Conservation (phyloP, 2,113 vertebrate species). For the Planiliza haematocheilus region DNA sequence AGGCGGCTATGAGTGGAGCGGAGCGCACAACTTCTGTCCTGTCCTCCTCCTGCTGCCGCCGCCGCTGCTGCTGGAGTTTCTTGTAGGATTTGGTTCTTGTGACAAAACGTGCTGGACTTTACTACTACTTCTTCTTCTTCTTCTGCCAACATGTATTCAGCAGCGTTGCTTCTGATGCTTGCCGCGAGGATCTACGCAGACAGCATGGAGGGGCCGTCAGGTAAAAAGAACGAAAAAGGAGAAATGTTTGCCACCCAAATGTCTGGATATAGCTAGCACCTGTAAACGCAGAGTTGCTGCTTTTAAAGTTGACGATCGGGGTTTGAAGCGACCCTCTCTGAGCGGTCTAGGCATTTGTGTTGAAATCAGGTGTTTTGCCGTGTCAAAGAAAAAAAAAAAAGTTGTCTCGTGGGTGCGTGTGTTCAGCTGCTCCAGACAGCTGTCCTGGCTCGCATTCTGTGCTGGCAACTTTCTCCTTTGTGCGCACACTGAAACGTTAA, state of each 20-base stretch:
- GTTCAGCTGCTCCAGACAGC: neutral
- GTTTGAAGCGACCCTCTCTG: neutral
- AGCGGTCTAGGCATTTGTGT: neutral
- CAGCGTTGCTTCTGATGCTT: conserved; percentile 76
- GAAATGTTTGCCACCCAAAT: neutral
- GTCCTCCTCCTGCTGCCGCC: conserved; percentile 18
- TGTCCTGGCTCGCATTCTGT: neutral
- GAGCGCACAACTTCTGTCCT: conserved; percentile 70
- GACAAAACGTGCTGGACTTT: conserved; percentile 72
- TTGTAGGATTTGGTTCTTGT: conserved; percentile 65
- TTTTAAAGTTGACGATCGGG: conserved; percentile 23
- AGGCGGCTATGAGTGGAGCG: conserved; percentile 55
- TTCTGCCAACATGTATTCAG: conserved; percentile 65
- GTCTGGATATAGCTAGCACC: too few relatives aligned
- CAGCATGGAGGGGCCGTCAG: conserved; percentile 83
- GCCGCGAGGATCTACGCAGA: conserved; percentile 76
- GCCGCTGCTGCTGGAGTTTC: conserved; percentile 45
- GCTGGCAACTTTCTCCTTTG: conserved; percentile 39
- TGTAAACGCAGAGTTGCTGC: neutral
- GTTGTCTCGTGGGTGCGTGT: conserved; percentile 25
- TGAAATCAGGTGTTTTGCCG: too few relatives aligned
- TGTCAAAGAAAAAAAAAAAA: neutral
- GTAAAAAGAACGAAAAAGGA: conserved; percentile 51
- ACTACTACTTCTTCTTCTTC: conserved; percentile 23
- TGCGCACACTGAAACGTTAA: neutral